These are phyloP conservation scores for Chionoecetes opilio DNA, from an alignment of 1,140 invertebrate species.

Conservation along the genomic window DNA sequence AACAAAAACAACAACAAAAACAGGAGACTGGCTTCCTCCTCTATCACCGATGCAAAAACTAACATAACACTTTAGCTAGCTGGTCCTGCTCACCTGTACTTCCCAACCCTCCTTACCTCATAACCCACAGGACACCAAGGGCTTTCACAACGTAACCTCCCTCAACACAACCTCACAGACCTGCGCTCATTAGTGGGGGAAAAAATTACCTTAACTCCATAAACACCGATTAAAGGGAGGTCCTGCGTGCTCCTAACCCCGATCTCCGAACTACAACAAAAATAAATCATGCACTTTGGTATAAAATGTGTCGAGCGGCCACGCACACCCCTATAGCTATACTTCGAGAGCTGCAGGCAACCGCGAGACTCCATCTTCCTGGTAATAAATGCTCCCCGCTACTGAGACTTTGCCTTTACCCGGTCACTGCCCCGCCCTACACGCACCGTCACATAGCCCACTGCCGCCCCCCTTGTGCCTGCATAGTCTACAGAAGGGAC, in stretches of 20 bases:
- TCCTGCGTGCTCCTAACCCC: constrained; percentile 32
- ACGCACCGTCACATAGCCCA: background rate
- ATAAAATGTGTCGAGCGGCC: constrained; percentile 66
- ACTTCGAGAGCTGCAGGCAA: constrained; percentile 45
- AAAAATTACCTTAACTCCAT: background rate
- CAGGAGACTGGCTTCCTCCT: constrained; percentile 35
- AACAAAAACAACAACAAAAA: background rate
- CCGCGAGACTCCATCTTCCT: constrained; percentile 45
- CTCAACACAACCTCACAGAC: background rate
- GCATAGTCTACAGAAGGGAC: background rate
- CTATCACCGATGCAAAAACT: constrained; percentile 39
- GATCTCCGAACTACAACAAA: constrained; percentile 63
- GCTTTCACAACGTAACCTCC: background rate
- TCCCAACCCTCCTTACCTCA: background rate
- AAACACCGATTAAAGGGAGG: constrained; percentile 2
- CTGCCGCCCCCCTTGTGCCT: background rate
- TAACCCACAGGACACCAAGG: background rate
- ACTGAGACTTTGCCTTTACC: background rate
- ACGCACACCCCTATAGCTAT: constrained; percentile 62
- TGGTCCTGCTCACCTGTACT: background rate
- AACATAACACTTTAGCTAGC: constrained; percentile 10
- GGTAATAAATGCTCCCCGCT: constrained; percentile 42
- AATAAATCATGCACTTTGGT: constrained; percentile 71
- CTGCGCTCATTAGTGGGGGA: background rate
- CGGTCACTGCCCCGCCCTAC: constrained; percentile 24